Conservation (phyloP, 2,797 vertebrate species). For the Mormyrus proboscirostris region DNA sequence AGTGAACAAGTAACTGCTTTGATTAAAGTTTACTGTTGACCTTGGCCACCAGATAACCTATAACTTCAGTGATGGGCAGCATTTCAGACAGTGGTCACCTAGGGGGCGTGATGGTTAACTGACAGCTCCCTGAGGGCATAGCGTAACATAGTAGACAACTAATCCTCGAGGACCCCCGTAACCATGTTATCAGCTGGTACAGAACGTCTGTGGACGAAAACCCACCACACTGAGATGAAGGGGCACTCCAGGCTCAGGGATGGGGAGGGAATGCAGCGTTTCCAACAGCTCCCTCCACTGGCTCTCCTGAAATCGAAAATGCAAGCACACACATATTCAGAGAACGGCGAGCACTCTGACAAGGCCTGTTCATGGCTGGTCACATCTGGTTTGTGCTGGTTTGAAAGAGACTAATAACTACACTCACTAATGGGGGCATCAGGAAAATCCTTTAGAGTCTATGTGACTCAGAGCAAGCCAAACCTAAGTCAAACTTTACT, state of each 20-base stretch:
- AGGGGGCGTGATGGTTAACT: neutral
- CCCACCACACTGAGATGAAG: constrained; percentile 90
- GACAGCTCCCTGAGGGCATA: neutral
- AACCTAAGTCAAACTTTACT: neutral
- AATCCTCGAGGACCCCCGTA: neutral
- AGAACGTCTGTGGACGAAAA: neutral
- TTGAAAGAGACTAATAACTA: neutral
- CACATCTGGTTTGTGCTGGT: neutral
- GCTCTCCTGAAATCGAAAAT: constrained; percentile 70
- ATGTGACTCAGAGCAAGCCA: neutral
- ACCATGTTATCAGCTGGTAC: neutral
- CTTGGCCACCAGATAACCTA: neutral
- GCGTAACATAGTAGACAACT: neutral
- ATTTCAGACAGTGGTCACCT: neutral
- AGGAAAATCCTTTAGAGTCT: neutral
- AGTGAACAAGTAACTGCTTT: neutral
- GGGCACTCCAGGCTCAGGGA: constrained; percentile 81
- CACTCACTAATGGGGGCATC: neutral
- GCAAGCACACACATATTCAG: constrained; percentile 5
- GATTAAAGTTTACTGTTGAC: neutral
- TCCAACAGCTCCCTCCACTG: constrained; percentile 84
- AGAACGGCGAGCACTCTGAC: neutral
- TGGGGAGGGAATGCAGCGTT: constrained; percentile 72
- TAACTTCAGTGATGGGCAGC: neutral
- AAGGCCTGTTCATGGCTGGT: neutral